Evolutionary conservation across 2,113 vertebrate species (phyloP).

Genomic region (Tinamus guttatus): DNA sequence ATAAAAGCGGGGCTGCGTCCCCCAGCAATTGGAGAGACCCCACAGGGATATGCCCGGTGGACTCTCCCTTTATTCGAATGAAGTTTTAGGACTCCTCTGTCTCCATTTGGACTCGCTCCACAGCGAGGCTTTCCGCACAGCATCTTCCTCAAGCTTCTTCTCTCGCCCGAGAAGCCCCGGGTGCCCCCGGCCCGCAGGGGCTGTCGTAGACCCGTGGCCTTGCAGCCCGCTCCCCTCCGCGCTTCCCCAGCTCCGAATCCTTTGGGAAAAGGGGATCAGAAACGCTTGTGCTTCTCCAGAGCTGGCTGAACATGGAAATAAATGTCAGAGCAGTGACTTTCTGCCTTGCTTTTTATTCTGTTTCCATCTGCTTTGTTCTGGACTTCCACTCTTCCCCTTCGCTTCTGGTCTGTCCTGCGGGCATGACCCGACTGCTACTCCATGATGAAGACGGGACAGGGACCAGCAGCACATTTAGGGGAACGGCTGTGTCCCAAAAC

Average conservation of each 20-base stretch:
- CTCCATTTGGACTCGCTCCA: no score
- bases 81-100: no score
- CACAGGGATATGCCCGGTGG: no score
- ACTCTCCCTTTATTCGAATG: no score
- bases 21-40: no score
- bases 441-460: not conserved
- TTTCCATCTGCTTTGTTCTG: not conserved
- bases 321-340: fast-evolving
- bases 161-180: not conserved
- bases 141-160: not conserved
- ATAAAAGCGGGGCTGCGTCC: no score
- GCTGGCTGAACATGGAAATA: not conserved
- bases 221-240: no score
- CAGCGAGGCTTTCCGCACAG: no score
- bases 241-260: no score
- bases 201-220: not conserved
- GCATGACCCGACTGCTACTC: not conserved
- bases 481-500: fast-evolving
- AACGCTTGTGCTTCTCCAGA: not conserved
- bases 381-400: not conserved
- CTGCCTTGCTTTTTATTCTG: not conserved
- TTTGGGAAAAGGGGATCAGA: not conserved
- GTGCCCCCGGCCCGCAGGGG: not conserved
- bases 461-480: no score
- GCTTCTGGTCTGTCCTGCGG: no score